Percentiles rank a stretch among this genome's conserved stretches.
These are phyloP conservation scores for Bufo bufo DNA, from an alignment of 2,113 vertebrate genomes.

Conservation along the genomic window DNA sequence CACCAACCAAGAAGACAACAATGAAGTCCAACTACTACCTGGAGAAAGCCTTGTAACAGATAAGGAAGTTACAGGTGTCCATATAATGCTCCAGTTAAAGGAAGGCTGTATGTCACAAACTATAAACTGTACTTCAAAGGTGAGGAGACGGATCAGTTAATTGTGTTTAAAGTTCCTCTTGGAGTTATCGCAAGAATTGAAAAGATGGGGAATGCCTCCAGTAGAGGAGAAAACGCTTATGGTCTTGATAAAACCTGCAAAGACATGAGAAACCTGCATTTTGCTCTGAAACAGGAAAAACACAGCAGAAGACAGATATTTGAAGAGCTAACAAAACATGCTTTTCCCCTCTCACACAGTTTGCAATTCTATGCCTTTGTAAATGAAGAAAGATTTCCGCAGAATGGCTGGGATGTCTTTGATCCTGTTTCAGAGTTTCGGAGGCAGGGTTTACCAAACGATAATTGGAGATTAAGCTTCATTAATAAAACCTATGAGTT, in stretches of 20 bases:
- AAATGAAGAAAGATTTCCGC: too few relatives aligned
- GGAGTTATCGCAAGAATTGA: slow-evolving; percentile 93
- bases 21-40: slow-evolving; percentile 83
- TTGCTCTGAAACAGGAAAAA: slow-evolving; percentile 96
- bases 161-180: slow-evolving; percentile 86
- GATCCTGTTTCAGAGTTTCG: too few relatives aligned
- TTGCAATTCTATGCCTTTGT: too few relatives aligned
- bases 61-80: slow-evolving; percentile 83
- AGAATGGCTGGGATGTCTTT: too few relatives aligned
- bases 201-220: slow-evolving; percentile 97
- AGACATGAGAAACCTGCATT: slow-evolving; percentile 97
- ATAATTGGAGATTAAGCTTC: slow-evolving; percentile 90
- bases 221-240: slow-evolving; percentile 96
- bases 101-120: slow-evolving; percentile 82
- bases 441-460: slow-evolving; percentile 91
- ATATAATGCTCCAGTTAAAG: slow-evolving; percentile 80
- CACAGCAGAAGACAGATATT: slow-evolving; percentile 97
- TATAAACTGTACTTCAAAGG: slow-evolving; percentile 82
- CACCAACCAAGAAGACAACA: slow-evolving; percentile 81
- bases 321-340: slow-evolving; percentile 86
- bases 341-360: slow-evolving; percentile 88
- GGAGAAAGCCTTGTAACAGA: slow-evolving; percentile 88
- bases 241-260: slow-evolving; percentile 98
- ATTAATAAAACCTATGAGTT: slow-evolving; percentile 89
- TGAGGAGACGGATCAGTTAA: slow-evolving; percentile 79